Evolutionary conservation across 2,888 invertebrate species (phyloP), one percentile per base, ranked within the genome.

Genomic region (Dolichomitus sp.): DNA sequence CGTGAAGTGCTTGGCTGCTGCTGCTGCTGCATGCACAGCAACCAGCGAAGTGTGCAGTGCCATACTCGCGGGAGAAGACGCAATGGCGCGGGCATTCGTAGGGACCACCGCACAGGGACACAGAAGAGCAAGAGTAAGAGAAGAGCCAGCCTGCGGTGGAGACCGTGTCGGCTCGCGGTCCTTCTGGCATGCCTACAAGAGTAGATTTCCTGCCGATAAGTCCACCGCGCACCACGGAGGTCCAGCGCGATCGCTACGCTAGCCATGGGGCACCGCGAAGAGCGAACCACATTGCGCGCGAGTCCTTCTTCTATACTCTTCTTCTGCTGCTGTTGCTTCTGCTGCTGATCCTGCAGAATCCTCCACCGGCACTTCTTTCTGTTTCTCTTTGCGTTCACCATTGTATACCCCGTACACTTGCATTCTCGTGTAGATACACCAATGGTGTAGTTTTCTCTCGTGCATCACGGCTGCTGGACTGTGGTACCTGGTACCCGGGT

Each of bases 181-280:
- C 85, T 85, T 85, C 81, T 83, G 87, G 91, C 91, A 90, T 92
- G 89, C 92, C 92, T 90, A 90, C 92, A 91, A 92, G 90, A 90
- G 89, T 90, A 93, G 92, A 93, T 93, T 91, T 91, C 89, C 90
- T 88, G 87, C 88, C 89, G 93, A 93, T 93, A 93, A 91, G 89
- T 90, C 89, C 89, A 87, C 86, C 90, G 89, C 72, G 83, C 90
- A 88, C 89, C 91, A 89, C 88, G 92, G 92, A 92, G 92, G 92
- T 91, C 91, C 87, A 82, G 87, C 86, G 87, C 87, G 89, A 85
- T 84, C 86, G 75, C 73, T 73, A 84, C 74, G 23, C 85, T 85
- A 83, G 80, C 83, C 83, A 80, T 83, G 82, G 79, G 79, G 82
- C 75, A 79, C 59, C 75, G 75, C 42, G 5, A 48, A 75, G 75